phyloP scores from a whole-genome alignment of 1,140 invertebrate genomes.

The Polypedilum pembai region DNA sequence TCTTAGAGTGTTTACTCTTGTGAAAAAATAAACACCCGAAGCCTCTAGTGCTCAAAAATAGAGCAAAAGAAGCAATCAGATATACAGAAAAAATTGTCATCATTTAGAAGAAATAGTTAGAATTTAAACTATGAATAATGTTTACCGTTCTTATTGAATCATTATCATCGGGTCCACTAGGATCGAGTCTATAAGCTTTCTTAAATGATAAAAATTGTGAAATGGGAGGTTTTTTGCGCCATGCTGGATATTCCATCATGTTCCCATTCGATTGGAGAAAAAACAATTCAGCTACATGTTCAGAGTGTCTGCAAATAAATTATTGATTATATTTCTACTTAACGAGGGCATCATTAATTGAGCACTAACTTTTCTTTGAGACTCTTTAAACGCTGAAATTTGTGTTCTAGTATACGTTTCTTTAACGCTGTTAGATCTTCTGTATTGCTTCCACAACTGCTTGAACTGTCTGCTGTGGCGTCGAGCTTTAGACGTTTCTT shows the following conservation, averaged over 20 bases:
- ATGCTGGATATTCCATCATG: constrained; percentile 75
- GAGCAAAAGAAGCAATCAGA: constrained; percentile 34
- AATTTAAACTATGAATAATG: neutral
- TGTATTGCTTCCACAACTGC: constrained; percentile 26
- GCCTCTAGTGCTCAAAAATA: constrained; percentile 36
- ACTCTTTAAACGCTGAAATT: constrained; percentile 40
- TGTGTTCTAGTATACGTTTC: constrained; percentile 42
- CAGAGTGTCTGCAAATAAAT: constrained; percentile 53
- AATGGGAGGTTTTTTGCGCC: constrained; percentile 68
- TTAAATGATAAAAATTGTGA: constrained; percentile 66
- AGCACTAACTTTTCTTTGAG: constrained; percentile 41
- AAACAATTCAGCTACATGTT: constrained; percentile 74
- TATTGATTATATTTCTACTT: neutral
- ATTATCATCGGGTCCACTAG: constrained; percentile 45
- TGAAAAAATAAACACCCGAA: constrained; percentile 35
- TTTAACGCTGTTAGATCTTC: constrained; percentile 40
- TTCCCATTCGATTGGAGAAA: constrained; percentile 78
- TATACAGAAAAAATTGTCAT: constrained; percentile 36
- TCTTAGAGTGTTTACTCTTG: neutral
- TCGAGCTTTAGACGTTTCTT: constrained; percentile 15
- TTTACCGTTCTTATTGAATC: constrained; percentile 17
- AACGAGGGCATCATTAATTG: neutral
- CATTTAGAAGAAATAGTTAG: constrained; percentile 29
- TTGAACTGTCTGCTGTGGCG: neutral
- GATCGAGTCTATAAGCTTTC: constrained; percentile 64